Evolutionary conservation across 2,113 vertebrate genomes (phyloP).

Genomic region (Aramus guarauna): DNA sequence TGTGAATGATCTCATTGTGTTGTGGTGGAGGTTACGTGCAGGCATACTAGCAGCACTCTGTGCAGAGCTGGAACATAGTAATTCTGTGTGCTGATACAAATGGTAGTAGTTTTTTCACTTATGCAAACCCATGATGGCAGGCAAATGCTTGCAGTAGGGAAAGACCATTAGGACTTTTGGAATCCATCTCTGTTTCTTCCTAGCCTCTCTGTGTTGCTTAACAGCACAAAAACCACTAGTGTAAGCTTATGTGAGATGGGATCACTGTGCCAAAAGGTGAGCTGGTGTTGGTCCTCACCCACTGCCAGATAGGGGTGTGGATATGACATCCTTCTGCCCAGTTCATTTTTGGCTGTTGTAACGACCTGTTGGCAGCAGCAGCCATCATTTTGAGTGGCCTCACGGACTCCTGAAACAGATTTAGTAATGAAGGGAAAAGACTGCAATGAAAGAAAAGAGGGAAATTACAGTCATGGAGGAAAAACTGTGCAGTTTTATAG

Average conservation of each 20-base stretch:
- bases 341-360: neutral
- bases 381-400: neutral
- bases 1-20: constrained; percentile 60
- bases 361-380: neutral
- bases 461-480: neutral
- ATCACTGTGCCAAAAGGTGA: neutral
- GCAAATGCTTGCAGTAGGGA: neutral
- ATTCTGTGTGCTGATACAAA: constrained; percentile 17
- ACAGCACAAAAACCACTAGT: neutral
- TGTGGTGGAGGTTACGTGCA: constrained; percentile 25
- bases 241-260: neutral
- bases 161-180: neutral
- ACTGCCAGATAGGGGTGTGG: neutral
- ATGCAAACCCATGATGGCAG: neutral
- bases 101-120: neutral
- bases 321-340: neutral
- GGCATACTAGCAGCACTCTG: constrained; percentile 24
- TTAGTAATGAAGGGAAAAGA: neutral
- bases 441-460: neutral
- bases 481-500: neutral
- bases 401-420: neutral
- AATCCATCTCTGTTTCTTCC: neutral
- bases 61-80: constrained; percentile 15
- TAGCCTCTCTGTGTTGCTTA: neutral
- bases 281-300: neutral